These are phyloP conservation scores for Phrixothrix hirtus DNA, from an alignment of 2,888 invertebrate species.

Conservation along the genomic window DNA sequence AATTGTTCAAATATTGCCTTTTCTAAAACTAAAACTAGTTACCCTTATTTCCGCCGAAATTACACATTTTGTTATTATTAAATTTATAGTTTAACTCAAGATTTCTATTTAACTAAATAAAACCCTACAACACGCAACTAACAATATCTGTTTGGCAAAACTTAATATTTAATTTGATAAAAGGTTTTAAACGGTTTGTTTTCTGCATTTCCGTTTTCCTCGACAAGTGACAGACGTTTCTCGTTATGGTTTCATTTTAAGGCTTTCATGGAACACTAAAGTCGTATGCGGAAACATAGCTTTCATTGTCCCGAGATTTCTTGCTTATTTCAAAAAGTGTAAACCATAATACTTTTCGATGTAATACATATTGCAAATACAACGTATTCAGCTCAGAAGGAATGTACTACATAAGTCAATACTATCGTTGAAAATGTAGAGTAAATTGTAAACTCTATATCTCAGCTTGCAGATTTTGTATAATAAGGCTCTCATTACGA, in stretches of 20 bases:
- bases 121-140: too few relatives aligned
- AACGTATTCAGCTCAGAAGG: too few relatives aligned
- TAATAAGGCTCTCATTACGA: conserved; percentile 21
- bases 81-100: too few relatives aligned
- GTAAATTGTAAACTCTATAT: conserved; percentile 19
- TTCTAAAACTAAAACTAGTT: too few relatives aligned
- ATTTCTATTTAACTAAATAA: background rate
- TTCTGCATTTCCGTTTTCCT: conserved; percentile 28
- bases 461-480: conserved; percentile 19
- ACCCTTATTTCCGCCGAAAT: too few relatives aligned
- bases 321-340: conserved; percentile 17
- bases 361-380: conserved; percentile 7
- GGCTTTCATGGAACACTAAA: conserved; percentile 30
- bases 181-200: conserved; percentile 29
- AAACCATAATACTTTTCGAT: conserved; percentile 11
- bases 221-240: conserved; percentile 32
- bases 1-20: too few relatives aligned
- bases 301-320: conserved; percentile 20
- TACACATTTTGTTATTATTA: too few relatives aligned
- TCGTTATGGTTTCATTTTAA: conserved; percentile 32
- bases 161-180: conserved; percentile 28
- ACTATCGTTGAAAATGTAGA: conserved; percentile 12
- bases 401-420: too few relatives aligned
- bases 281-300: conserved; percentile 22
- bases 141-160: too few relatives aligned